Base-by-base conservation (phyloP, 2,888 invertebrate species). In the Frankliniella fusca region DNA sequence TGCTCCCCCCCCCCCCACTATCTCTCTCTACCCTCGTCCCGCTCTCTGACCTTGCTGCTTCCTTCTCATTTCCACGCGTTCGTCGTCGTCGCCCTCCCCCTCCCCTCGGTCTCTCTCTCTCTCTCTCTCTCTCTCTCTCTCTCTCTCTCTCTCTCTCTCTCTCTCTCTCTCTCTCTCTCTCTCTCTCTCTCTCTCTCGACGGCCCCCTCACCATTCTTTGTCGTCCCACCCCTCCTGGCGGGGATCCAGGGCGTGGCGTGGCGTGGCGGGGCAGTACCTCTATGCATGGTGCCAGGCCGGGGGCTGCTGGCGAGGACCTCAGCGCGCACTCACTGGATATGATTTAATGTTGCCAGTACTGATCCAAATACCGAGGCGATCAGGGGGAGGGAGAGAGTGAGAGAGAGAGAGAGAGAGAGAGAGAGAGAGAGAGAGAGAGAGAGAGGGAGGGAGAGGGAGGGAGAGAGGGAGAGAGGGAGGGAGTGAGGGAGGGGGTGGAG, bases 301-400 rank as follows among this genome's bases (percentile, higher is more conserved):
- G 70, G 70, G n/a, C 23, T 9, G 12, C 70, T 76, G 70, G 70
- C 70, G 27, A 27, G 10, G 70, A 23, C 27, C 70, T 76, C 70
- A 76, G 70, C 70, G 70, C 70, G 70, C 23, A 23, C 70, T 23
- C 70, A 76, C 70, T 76, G 70, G 70, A 76, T 76, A 76, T 76
- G 70, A 76, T 76, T 76, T 76, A 76, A 76, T 76, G 70, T 76
- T 76, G 70, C 70, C 70, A 23, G 70, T 76, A 76, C 70, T 76
- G 70, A 76, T 76, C 27, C 70, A 23, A 76, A 76, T 76, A 76
- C 70, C 70, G 27, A n/a, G 12, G 70, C 23, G 15, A 20, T 8
- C 12, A 7, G 54, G 20, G 54, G 20, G 54, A 54, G 50, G 50
- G 15, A 15, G 50, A 50, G 10, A 15, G 15, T 15, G 50, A 50